Conservation (phyloP, 2,888 invertebrate species). For the Agrotis puta region DNA sequence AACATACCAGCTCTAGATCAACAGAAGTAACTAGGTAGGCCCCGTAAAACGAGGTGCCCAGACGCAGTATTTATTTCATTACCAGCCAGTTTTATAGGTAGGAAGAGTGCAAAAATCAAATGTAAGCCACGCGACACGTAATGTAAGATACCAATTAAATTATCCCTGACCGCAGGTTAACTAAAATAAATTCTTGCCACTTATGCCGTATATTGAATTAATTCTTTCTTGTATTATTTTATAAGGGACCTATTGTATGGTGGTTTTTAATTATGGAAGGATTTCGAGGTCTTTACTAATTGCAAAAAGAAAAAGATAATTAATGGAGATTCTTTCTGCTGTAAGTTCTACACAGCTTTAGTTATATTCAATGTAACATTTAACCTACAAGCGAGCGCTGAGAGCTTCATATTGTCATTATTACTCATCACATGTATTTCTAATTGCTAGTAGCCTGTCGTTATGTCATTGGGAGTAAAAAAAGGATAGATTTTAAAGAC, state of each 20-base stretch:
- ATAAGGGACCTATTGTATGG: background rate
- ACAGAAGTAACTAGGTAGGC: background rate
- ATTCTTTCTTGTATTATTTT: conserved; percentile 18
- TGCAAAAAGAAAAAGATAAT: background rate
- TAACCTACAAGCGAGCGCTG: no score
- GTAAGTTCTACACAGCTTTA: background rate
- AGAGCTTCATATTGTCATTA: no score
- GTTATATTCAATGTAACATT: no score
- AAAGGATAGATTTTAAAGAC: no score
- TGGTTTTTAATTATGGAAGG: conserved; percentile 8
- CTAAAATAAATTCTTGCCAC: conserved; percentile 44
- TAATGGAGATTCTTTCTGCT: no score
- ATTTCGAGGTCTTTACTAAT: background rate
- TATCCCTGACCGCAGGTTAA: conserved; percentile 50
- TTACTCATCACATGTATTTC: no score
- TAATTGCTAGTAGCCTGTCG: no score
- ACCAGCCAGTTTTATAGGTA: conserved; percentile 29
- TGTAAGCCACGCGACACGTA: conserved; percentile 50
- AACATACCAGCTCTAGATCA: background rate
- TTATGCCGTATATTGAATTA: conserved; percentile 26
- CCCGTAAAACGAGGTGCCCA: conserved; percentile 15
- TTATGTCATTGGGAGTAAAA: no score
- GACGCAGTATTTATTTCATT: conserved; percentile 21
- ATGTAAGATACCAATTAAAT: conserved; percentile 57
- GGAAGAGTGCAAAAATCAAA: conserved; percentile 56